Evolutionary conservation across 2,888 invertebrate species (phyloP), one percentile per base, ranked within the genome.

Genomic region (Amiota minor): DNA sequence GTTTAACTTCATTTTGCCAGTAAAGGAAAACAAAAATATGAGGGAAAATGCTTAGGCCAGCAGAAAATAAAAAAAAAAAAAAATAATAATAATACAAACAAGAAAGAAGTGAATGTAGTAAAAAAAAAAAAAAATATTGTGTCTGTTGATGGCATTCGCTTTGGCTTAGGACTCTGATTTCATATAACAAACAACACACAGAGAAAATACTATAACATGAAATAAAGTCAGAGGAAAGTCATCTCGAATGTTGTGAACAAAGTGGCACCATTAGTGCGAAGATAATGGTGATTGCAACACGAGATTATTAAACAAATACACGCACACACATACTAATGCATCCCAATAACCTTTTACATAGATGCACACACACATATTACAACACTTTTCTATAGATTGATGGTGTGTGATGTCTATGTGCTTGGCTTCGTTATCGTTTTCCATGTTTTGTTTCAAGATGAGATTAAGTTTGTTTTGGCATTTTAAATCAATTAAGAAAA

Each of bases 251-350:
- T 74, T 74, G 71, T 18, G 55, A 69, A 78, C 81, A 77, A 85
- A 82, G 80, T 81, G 80, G 77, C 72, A 81, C 77, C 79, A 85
- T 83, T 85, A 82, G 71, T 59, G 76, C 46, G 70, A 69, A 78
- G 59, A 75, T 68, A 72, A 75, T 77, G 75, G 74, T 79, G 78
- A 79, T 77, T 78, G 82, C 74, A 74, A 78, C 76, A 72, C 72
- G 64, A 80, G 81, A 80, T 80, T 81, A 79, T 79, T 78, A 73
- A 81, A 81, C 59, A 59, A 1, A 59, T 1, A 18, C 56, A 53
- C 14, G 10, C 62, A 14, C 20, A 62, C 45, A 45, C 14, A 35
- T 4, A 62, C 35, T 11, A 11, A 11, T 12, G 49, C 49, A 49
- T 55, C 55, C 12, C 9, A 56, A 18, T 16, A 18, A 20, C 56